Percentiles rank a stretch among this genome's conserved stretches.
Conservation (phyloP, 2,797 vertebrate genomes). For the Falco biarmicus region DNA sequence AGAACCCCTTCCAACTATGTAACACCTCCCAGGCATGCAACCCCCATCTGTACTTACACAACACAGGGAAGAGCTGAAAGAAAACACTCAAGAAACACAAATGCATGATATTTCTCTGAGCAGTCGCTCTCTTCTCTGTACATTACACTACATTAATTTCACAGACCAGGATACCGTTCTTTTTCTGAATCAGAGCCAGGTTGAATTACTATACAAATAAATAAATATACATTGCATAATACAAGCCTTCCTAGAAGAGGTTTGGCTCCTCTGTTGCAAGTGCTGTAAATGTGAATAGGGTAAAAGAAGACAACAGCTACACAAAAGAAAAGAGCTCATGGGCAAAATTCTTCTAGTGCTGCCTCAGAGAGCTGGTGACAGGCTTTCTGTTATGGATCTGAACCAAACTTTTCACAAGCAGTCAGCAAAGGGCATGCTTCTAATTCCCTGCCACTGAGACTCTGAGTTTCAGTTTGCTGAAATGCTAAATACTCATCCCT, state of each 20-base stretch:
- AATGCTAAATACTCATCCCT: background rate
- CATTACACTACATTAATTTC: background rate
- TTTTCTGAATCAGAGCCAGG: background rate
- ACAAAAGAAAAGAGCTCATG: background rate
- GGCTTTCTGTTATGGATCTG: background rate
- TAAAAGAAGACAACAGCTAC: background rate
- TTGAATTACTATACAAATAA: background rate
- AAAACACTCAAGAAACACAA: background rate
- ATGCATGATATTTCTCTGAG: background rate
- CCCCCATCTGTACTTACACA: background rate
- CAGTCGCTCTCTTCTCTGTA: background rate
- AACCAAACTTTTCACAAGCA: background rate
- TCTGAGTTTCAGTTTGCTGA: background rate
- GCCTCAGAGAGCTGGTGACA: background rate
- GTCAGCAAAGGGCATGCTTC: background rate
- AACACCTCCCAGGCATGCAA: background rate
- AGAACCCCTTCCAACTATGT: background rate
- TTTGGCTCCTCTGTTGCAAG: background rate
- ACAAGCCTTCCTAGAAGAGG: background rate
- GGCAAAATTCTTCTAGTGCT: background rate
- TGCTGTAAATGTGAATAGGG: background rate
- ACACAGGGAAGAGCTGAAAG: background rate
- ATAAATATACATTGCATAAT: background rate
- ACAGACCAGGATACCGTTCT: background rate
- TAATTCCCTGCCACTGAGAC: background rate